A percentile compares a stretch with the other conserved stretches of the same genome.
These are phyloP conservation scores for Cyanistes caeruleus DNA, from an alignment of 2,113 vertebrate genomes.

Conservation along the genomic window DNA sequence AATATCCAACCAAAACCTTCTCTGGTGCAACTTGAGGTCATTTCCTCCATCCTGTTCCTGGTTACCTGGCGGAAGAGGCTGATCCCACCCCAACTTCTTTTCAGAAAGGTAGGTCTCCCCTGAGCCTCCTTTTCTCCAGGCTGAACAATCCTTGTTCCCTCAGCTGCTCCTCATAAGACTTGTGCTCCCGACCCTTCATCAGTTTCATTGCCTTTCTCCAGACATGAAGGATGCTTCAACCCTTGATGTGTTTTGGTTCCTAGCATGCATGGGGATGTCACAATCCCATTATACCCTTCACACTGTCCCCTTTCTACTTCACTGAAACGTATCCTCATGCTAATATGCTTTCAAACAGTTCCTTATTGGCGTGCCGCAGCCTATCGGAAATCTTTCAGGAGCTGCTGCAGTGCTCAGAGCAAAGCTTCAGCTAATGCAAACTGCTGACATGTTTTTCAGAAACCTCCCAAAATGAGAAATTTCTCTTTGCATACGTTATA, in stretches of 20 bases:
- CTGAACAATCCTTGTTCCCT: not conserved
- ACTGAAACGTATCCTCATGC: not conserved
- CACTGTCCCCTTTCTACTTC: not conserved
- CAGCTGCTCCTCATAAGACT: not conserved
- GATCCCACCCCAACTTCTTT: not conserved
- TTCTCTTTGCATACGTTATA: not conserved
- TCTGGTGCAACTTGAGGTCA: not conserved
- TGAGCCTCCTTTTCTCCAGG: not conserved
- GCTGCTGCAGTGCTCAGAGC: not conserved
- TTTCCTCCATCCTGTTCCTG: not conserved
- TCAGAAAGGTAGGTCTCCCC: not conserved
- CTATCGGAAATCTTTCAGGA: slow-evolving; percentile 14
- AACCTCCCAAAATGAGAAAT: slow-evolving; percentile 6
- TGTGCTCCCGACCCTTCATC: not conserved
- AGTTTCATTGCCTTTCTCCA: not conserved
- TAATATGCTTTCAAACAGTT: not conserved
- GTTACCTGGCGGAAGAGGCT: not conserved
- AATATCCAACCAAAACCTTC: not conserved
- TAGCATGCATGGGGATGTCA: accelerated
- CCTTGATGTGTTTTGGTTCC: not conserved
- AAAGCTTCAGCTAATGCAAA: not conserved
- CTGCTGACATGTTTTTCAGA: slow-evolving; percentile 1
- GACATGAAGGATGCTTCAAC: not conserved
- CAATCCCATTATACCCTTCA: not conserved
- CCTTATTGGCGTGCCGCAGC: not conserved